phyloP scores from a whole-genome alignment of 2,113 vertebrate species.

The Prionailurus viverrinus region DNA sequence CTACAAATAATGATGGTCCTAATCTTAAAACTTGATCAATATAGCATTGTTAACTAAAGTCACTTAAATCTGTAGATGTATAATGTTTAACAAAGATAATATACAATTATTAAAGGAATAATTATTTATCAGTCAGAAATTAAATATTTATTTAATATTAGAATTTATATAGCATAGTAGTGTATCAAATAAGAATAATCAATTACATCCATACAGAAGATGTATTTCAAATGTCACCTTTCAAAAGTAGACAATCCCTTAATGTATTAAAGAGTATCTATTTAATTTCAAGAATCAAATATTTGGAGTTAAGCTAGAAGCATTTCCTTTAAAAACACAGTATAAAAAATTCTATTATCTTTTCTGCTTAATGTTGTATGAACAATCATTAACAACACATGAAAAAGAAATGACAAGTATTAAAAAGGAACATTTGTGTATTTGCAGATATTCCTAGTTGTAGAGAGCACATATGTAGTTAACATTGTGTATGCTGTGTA shows the following conservation, averaged over 20 bases:
- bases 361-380: not conserved
- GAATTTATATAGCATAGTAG: not conserved
- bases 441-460: not conserved
- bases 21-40: not conserved
- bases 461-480: not conserved
- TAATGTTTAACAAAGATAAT: not conserved
- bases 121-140: not conserved
- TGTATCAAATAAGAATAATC: not conserved
- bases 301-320: not conserved
- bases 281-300: constrained; percentile 27
- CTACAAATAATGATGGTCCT: not conserved
- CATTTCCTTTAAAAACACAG: constrained; percentile 40
- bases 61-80: not conserved
- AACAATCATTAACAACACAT: not conserved
- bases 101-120: not conserved
- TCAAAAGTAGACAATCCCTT: not conserved
- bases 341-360: not conserved
- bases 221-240: not conserved
- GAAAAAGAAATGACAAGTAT: not conserved
- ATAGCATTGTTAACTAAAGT: not conserved
- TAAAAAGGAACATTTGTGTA: not conserved
- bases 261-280: not conserved
- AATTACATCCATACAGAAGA: not conserved
- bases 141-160: not conserved
- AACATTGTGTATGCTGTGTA: not conserved